Evolutionary conservation across 2,113 vertebrate genomes (phyloP).

Genomic region (Manacus vitellinus): DNA sequence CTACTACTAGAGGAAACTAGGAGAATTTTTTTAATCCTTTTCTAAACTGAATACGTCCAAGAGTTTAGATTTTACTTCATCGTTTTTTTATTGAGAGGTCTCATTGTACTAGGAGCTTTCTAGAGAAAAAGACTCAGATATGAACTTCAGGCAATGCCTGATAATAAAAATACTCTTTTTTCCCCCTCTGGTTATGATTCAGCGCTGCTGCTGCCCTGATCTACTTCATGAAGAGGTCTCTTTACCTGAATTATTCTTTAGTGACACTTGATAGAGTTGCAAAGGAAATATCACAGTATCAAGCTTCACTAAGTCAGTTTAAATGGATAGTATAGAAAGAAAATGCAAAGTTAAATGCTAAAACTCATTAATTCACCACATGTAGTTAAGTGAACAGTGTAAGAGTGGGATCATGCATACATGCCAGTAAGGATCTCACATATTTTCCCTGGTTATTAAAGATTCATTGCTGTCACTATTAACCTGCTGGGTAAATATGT

Average conservation of each 20-base stretch:
- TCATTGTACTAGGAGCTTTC: background rate
- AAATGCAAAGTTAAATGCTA: background rate
- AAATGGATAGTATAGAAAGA: background rate
- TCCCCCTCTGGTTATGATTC: background rate
- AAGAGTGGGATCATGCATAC: background rate
- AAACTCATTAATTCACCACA: background rate
- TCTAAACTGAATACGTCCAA: background rate
- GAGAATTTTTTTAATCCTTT: background rate
- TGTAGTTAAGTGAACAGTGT: background rate
- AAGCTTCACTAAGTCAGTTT: background rate
- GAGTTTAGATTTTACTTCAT: background rate
- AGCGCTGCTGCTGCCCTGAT: background rate
- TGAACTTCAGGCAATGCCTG: background rate
- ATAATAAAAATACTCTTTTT: background rate
- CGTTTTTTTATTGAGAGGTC: background rate
- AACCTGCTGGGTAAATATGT: background rate
- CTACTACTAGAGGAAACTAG: background rate
- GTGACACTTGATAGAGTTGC: rapidly evolving
- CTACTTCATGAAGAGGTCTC: background rate
- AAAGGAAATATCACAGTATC: background rate
- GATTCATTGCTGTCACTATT: background rate
- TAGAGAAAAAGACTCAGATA: background rate
- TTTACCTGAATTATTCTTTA: background rate
- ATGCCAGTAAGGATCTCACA: background rate
- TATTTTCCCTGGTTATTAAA: background rate